Percentiles rank a stretch among this genome's conserved stretches.
Conservation (phyloP, 1,140 invertebrate genomes). For the Lordiphosa stackelbergi region DNA sequence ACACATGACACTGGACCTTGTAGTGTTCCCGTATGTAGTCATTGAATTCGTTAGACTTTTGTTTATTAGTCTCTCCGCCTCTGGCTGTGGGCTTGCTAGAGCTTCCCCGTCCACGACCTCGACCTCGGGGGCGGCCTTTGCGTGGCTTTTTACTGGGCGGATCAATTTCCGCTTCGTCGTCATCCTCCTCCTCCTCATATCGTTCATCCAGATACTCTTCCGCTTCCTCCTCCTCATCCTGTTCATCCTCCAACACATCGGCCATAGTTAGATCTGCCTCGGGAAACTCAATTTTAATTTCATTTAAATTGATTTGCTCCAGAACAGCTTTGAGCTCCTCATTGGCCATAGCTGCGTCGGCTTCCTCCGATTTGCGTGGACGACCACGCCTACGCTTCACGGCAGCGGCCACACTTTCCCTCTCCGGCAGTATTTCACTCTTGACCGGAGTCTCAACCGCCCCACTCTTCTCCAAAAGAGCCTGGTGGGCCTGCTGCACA, state of each 20-base stretch:
- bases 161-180: not conserved
- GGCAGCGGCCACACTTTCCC: constrained; percentile 47
- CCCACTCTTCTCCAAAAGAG: not conserved
- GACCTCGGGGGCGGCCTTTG: constrained; percentile 17
- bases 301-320: constrained; percentile 62
- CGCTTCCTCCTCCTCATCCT: constrained; percentile 21
- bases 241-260: constrained; percentile 57
- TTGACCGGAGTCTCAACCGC: constrained; percentile 14
- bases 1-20: constrained; percentile 50
- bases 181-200: not conserved
- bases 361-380: constrained; percentile 32
- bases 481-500: constrained; percentile 48
- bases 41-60: constrained; percentile 57
- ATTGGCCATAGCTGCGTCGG: constrained; percentile 21
- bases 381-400: constrained; percentile 59
- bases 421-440: not conserved
- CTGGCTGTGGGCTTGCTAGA: constrained; percentile 1
- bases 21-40: constrained; percentile 48
- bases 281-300: constrained; percentile 62
- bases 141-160: not conserved
- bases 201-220: constrained; percentile 5
- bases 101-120: constrained; percentile 2
- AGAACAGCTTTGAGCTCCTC: constrained; percentile 48
- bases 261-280: constrained; percentile 59
- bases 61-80: constrained; percentile 18